Evolutionary conservation across 2,113 vertebrate species (phyloP).

Genomic region (Hipposideros armiger): DNA sequence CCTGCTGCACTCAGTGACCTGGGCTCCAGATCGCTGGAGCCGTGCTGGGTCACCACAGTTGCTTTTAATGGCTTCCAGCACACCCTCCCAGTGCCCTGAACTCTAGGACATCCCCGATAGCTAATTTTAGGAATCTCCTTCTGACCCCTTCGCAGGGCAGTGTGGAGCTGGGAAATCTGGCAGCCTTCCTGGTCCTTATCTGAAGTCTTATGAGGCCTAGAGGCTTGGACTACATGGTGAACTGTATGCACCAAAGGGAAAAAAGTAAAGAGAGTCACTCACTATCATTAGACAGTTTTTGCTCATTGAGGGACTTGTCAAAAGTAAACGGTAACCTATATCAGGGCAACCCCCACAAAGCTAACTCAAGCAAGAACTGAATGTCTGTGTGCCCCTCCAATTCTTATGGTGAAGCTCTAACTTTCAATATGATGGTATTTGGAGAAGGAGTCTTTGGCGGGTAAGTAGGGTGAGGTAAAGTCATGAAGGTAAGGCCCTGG

Average conservation of each 20-base stretch:
- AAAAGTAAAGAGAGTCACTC: conserved; percentile 18
- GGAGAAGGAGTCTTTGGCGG: not conserved
- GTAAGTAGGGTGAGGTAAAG: not conserved
- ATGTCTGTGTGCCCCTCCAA: not conserved
- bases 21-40: not conserved
- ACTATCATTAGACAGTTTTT: not conserved
- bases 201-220: not conserved
- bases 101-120: not conserved
- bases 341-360: not conserved
- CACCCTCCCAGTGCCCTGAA: not conserved
- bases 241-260: not conserved
- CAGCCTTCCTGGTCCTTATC: not conserved
- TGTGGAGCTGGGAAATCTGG: not conserved
- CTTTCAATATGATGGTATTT: not conserved
- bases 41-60: not conserved
- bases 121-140: not conserved
- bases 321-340: conserved; percentile 1
- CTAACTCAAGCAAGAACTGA: not conserved
- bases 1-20: not conserved
- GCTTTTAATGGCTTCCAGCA: not conserved
- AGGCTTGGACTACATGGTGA: not conserved
- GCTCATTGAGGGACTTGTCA: not conserved
- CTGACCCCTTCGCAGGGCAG: not conserved
- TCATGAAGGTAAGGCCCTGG: not conserved
- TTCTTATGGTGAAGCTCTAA: not conserved